Percentiles rank a stretch among this genome's conserved stretches.
phyloP scores from a whole-genome alignment of 2,888 invertebrate genomes.

The Conops quadrifasciatus region DNA sequence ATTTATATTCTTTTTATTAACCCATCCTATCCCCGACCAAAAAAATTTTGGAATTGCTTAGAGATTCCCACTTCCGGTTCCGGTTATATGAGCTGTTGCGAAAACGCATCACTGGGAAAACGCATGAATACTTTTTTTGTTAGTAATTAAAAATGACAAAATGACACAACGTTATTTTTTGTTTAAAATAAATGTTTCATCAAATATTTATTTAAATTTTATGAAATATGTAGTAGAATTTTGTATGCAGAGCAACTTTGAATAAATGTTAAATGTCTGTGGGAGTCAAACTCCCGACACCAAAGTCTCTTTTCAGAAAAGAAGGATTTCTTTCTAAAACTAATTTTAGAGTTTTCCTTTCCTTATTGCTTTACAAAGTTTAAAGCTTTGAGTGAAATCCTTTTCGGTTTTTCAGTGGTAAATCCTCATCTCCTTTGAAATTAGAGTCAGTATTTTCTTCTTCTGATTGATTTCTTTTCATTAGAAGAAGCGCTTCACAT shows the following conservation, averaged over 20 bases:
- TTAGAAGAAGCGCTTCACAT: not conserved
- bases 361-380: not conserved
- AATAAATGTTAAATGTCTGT: not conserved
- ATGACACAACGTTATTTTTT: no score
- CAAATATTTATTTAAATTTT: no score
- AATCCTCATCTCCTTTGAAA: not conserved
- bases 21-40: not conserved
- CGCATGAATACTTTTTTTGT: not conserved
- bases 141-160: not conserved
- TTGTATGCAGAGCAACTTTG: not conserved
- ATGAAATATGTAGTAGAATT: no score
- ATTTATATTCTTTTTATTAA: not conserved
- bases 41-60: not conserved
- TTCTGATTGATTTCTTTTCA: not conserved
- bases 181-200: not conserved
- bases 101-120: not conserved
- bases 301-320: not conserved
- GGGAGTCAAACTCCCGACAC: not conserved
- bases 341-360: no score
- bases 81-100: not conserved
- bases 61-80: not conserved
- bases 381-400: not conserved
- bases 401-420: not conserved
- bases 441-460: not conserved
- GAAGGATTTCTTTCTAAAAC: not conserved